phyloP scores from a whole-genome alignment of 2,888 invertebrate genomes.

The Eupithecia centaureata region DNA sequence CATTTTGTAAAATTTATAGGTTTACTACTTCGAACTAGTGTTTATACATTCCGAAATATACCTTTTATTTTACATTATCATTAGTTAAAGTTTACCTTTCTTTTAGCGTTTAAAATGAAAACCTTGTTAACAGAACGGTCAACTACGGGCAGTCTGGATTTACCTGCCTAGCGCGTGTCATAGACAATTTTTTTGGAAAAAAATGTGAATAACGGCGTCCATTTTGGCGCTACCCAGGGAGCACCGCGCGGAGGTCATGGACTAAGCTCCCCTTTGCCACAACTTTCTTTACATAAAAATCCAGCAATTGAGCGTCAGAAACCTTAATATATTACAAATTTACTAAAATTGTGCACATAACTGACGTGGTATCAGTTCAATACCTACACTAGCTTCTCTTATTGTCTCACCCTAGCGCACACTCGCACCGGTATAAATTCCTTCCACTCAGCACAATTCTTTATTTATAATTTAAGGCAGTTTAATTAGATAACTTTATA shows the following conservation, averaged over 20 bases:
- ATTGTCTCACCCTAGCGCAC: constrained; percentile 41
- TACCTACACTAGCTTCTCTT: constrained; percentile 36
- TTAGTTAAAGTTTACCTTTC: constrained; percentile 8
- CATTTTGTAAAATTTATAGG: constrained; percentile 14
- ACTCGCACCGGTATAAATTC: constrained; percentile 36
- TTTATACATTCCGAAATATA: constrained; percentile 14
- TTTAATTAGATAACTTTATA: constrained; percentile 37
- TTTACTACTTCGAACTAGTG: constrained; percentile 14
- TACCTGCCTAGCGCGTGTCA: constrained; percentile 47
- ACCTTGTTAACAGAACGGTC: constrained; percentile 23
- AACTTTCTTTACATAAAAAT: constrained; percentile 47
- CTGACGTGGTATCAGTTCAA: constrained; percentile 16
- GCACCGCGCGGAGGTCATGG: constrained; percentile 83
- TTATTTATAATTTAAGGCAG: constrained; percentile 44
- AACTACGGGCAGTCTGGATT: constrained; percentile 41
- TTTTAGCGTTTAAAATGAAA: constrained; percentile 15
- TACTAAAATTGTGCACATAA: constrained; percentile 29
- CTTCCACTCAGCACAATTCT: constrained; percentile 40
- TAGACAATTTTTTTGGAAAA: constrained; percentile 52
- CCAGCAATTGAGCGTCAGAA: constrained; percentile 41
- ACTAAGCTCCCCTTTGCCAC: constrained; percentile 79
- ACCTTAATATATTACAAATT: constrained; percentile 19
- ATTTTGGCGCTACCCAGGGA: constrained; percentile 83
- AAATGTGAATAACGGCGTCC: constrained; percentile 73
- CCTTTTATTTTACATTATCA: constrained; percentile 14